These are phyloP conservation scores for Brachirus orientalis DNA, from an alignment of 2,113 vertebrate species.

Conservation along the genomic window DNA sequence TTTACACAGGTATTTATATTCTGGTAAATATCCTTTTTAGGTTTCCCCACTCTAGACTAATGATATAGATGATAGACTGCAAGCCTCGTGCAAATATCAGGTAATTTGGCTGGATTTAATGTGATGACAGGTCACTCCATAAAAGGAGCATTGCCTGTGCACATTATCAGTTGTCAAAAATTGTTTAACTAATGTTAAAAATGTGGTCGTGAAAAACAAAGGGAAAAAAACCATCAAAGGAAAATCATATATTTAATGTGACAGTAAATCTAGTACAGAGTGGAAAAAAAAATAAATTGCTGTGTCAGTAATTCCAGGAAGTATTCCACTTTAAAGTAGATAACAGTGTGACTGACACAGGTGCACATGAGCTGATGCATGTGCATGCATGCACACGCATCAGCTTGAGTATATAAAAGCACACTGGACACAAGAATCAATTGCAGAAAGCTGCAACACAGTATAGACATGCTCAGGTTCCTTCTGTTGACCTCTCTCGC, in stretches of 20 bases:
- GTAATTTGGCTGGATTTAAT: too few relatives aligned
- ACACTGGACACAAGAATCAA: not conserved
- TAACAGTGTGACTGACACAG: conserved; percentile 71
- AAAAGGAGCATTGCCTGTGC: too few relatives aligned
- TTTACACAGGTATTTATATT: too few relatives aligned
- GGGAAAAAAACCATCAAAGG: too few relatives aligned
- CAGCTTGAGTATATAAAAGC: conserved; percentile 65
- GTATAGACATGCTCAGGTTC: conserved; percentile 82
- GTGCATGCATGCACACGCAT: conserved; percentile 3
- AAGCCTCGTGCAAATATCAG: too few relatives aligned
- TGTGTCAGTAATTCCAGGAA: conserved; percentile 40
- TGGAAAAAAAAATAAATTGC: conserved; percentile 33
- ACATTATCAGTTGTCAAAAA: too few relatives aligned
- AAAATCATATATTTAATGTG: not conserved
- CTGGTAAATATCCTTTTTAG: too few relatives aligned
- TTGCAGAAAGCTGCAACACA: conserved; percentile 37
- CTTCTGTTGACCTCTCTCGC: conserved; percentile 80
- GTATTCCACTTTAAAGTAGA: conserved; percentile 32
- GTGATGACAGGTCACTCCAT: too few relatives aligned
- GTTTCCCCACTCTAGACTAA: too few relatives aligned
- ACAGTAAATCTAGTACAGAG: not conserved
- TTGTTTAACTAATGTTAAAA: too few relatives aligned
- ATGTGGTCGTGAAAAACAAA: too few relatives aligned
- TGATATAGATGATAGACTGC: too few relatives aligned
- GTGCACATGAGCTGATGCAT: conserved; percentile 38